A percentile compares a stretch with the other conserved stretches of the same genome.
phyloP scores from a whole-genome alignment of 1,140 invertebrate genomes.

The Tigriopus japonicus region DNA sequence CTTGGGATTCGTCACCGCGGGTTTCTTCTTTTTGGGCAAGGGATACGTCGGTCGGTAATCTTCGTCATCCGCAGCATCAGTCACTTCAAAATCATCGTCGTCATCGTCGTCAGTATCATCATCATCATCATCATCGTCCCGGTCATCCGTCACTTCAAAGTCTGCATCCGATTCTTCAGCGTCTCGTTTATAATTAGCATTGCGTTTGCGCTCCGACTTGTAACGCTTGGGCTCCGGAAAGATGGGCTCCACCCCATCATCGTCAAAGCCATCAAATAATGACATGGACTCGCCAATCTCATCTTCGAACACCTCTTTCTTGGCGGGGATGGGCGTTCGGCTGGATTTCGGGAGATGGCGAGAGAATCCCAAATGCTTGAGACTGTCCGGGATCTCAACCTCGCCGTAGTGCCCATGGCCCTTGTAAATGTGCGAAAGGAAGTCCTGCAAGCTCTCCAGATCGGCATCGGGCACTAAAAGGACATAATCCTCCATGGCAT shows the following conservation, averaged over 20 bases:
- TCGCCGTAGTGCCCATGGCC: background rate
- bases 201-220: no score
- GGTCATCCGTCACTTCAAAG: background rate
- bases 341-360: background rate
- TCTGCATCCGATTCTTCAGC: no score
- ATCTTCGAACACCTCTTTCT: background rate
- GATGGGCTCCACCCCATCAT: no score
- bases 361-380: background rate
- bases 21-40: background rate
- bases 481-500: background rate
- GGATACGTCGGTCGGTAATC: background rate
- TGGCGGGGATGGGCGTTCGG: background rate
- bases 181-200: no score
- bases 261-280: no score
- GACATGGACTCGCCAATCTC: background rate
- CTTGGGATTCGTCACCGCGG: no score
- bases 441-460: background rate
- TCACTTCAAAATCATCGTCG: background rate
- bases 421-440: background rate
- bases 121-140: no score
- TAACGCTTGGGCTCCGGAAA: no score
- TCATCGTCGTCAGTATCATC: background rate
- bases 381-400: background rate
- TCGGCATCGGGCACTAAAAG: background rate
- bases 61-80: background rate